These are phyloP conservation scores for Ormyrus labotus DNA, from an alignment of 2,888 invertebrate genomes.

Conservation along the genomic window DNA sequence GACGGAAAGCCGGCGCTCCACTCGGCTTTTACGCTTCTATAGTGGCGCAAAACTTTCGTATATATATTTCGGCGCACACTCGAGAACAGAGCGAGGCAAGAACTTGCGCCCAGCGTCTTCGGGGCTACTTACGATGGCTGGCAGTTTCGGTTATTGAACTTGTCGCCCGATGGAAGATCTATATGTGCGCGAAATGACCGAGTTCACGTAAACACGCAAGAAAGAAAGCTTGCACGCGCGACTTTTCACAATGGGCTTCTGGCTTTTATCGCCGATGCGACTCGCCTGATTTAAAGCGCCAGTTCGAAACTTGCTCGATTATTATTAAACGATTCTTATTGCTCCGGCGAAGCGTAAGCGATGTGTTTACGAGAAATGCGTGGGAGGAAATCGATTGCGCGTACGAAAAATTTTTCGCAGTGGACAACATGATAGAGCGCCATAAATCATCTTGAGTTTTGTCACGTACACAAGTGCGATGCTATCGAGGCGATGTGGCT, in stretches of 20 bases:
- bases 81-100: not conserved
- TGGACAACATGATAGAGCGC: conserved; percentile 4
- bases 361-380: not conserved
- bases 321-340: conserved; percentile 25
- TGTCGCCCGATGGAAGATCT: not conserved
- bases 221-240: not conserved
- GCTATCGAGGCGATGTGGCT: conserved; percentile 14
- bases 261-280: too few species aligned
- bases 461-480: conserved; percentile 5
- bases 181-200: not conserved
- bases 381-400: not conserved
- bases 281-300: conserved; percentile 9
- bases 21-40: conserved; percentile 34
- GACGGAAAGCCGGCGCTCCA: conserved; percentile 35
- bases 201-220: conserved; percentile 24
- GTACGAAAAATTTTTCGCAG: conserved; percentile 10
- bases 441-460: conserved; percentile 44
- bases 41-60: conserved; percentile 30
- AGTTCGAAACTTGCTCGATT: not conserved
- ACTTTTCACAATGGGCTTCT: not conserved
- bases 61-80: conserved; percentile 22
- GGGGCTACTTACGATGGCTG: conserved; percentile 12
- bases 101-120: conserved; percentile 11
- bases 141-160: conserved; percentile 46
- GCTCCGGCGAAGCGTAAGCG: not conserved